phyloP scores from a whole-genome alignment of 2,888 invertebrate species.

The Venusia cambrica region DNA sequence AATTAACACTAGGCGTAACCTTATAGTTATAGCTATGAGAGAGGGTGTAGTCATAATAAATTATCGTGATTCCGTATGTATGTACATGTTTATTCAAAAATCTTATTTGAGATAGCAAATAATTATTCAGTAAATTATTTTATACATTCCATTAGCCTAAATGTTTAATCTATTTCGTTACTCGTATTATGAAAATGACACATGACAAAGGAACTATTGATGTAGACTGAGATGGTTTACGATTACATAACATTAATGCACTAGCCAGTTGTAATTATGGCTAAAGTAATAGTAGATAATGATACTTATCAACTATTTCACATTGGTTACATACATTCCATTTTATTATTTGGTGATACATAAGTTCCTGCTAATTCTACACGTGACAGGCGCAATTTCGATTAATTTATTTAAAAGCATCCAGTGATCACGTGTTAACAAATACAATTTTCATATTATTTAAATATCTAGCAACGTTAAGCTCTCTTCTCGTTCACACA shows the following conservation, averaged over 20 bases:
- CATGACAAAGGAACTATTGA: constrained; percentile 81
- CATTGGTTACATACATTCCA: constrained; percentile 52
- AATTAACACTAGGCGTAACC: no score
- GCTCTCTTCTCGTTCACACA: constrained; percentile 16
- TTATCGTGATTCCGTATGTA: constrained; percentile 55
- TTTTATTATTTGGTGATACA: constrained; percentile 67
- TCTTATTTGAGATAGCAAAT: constrained; percentile 79
- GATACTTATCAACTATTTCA: constrained; percentile 45
- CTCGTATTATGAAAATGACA: constrained; percentile 77
- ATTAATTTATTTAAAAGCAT: neutral
- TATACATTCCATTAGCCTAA: constrained; percentile 55
- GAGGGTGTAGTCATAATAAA: no score
- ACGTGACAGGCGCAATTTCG: constrained; percentile 3
- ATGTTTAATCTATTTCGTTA: constrained; percentile 66
- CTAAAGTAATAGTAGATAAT: constrained; percentile 55
- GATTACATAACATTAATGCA: constrained; percentile 47
- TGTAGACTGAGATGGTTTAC: constrained; percentile 66
- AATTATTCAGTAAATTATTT: constrained; percentile 70
- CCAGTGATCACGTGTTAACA: constrained; percentile 8
- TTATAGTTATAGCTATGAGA: no score
- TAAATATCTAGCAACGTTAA: constrained; percentile 20
- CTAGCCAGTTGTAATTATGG: constrained; percentile 55
- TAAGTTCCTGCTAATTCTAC: no score
- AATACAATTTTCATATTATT: constrained; percentile 15
- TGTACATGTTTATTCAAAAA: constrained; percentile 77